Base-by-base conservation (phyloP, 2,888 invertebrate genomes). In the Sarcophaga caerulescens region DNA sequence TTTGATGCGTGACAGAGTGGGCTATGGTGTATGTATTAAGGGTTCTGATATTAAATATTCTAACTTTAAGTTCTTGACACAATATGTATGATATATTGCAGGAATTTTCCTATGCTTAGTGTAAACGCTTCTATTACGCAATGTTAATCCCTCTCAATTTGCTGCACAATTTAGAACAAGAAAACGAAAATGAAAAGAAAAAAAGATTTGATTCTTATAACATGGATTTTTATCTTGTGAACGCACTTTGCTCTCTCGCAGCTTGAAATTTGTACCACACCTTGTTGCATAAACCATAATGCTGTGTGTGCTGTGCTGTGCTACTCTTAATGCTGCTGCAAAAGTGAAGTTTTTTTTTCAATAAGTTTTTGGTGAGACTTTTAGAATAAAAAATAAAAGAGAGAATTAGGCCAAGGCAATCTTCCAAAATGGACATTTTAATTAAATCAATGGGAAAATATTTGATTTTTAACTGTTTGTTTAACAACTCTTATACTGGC, bases 381-480 rank as follows among this genome's bases (percentile, higher is more conserved):
- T 76, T 76, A 62, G 77, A 62, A 74, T 74, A 60, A 60, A 74
- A 70, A 74, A 81, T 76, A 25, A 57, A 47, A 52, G 23, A 70
- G 73, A 69, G 78, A 88, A 87, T 87, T 87, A 70, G 88, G 84
- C 85, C 87, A 87, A 88, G 87, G 88, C 87, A 84, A 87, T 84
- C 82, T 74, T 75, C 84, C 81, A 21, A 87, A 88, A 83, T 77
- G 87, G 87, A 88, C 88, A 85, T 85, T 88, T 87, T 87, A 87
- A 87, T 87, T 85, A 85, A 87, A 84, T 85, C 83, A 78, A 81
- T 85, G 85, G 84, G 86, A 86, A 86, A 86, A 84, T 86, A 71
- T 80, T 84, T 86, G 62, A 74, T 45, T 60, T n/a, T 57, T 45
- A 62, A 2, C 57, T 63, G 52, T 25, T 62, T 81, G 14, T 68